A percentile compares a stretch with the other conserved stretches of the same genome.
Evolutionary conservation across 2,797 vertebrate genomes (phyloP).

Genomic region (Coracias cyanogaster): DNA sequence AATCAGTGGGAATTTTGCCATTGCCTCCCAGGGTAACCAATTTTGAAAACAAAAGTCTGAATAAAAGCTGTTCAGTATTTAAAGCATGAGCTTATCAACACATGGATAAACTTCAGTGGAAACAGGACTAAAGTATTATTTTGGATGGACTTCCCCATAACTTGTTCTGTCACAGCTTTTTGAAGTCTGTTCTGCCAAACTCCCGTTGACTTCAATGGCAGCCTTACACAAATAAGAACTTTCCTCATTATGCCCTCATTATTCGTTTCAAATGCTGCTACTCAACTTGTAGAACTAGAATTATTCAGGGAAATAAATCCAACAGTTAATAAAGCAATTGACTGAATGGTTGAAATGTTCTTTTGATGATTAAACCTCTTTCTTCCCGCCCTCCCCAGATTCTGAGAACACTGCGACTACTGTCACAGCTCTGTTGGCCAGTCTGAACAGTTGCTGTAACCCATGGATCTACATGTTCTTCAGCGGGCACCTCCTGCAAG

Average conservation of each 20-base stretch:
- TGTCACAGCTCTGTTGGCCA: constrained; percentile 91
- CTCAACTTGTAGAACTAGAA: background rate
- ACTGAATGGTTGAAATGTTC: background rate
- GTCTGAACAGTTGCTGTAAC: constrained; percentile 98
- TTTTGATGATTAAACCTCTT: background rate
- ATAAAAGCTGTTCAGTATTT: background rate
- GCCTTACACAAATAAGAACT: background rate
- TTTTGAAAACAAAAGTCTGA: background rate
- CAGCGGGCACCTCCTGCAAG: constrained; percentile 94
- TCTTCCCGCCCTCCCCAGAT: constrained; percentile 76
- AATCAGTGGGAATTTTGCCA: background rate
- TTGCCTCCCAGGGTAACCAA: background rate
- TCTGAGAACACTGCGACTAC: constrained; percentile 91
- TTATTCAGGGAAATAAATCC: background rate
- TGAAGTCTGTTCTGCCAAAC: constrained; percentile 6
- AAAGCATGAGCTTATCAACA: background rate
- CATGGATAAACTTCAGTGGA: background rate
- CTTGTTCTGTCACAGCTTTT: background rate
- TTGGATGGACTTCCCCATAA: background rate
- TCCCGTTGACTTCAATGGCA: background rate
- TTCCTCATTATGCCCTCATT: background rate
- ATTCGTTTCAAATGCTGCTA: background rate
- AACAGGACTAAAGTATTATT: background rate
- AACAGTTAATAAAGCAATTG: background rate
- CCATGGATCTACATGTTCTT: constrained; percentile 99